Conservation (phyloP, 1,140 invertebrate species). For the Brachionus asplanchnoidis region DNA sequence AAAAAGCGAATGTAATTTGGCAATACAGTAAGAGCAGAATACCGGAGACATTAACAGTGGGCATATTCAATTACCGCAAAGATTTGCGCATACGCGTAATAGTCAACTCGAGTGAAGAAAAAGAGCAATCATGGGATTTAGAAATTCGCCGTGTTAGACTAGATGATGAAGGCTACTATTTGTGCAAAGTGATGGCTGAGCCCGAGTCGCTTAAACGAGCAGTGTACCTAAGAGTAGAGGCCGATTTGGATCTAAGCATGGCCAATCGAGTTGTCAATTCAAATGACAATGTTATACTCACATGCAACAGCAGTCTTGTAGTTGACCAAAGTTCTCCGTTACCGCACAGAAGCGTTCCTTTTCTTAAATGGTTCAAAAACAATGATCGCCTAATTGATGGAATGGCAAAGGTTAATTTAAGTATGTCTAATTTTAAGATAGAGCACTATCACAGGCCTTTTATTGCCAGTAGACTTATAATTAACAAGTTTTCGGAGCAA, state of each 20-base stretch:
- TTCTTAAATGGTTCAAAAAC: background rate
- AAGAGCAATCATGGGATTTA: conserved; percentile 33
- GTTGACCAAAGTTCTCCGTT: background rate
- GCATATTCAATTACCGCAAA: conserved; percentile 27
- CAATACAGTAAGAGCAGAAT: conserved; percentile 14
- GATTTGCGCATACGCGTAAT: conserved; percentile 27
- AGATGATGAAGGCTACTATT: conserved; percentile 31
- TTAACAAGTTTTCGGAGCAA: background rate
- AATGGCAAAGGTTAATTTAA: background rate
- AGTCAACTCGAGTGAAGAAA: background rate
- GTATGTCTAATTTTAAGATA: background rate
- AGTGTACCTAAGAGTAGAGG: conserved; percentile 16
- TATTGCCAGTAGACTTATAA: background rate
- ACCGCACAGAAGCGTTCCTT: background rate
- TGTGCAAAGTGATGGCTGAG: conserved; percentile 31
- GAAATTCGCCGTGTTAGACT: conserved; percentile 10
- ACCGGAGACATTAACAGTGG: conserved; percentile 37
- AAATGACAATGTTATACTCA: background rate
- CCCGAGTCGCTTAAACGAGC: conserved; percentile 2
- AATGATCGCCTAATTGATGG: background rate
- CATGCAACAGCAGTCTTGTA: background rate
- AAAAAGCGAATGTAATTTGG: conserved; percentile 37
- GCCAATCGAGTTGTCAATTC: background rate
- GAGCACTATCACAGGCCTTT: background rate
- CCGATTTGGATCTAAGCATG: background rate